phyloP scores from a whole-genome alignment of 2,888 invertebrate species.

The Stenurella melanura region DNA sequence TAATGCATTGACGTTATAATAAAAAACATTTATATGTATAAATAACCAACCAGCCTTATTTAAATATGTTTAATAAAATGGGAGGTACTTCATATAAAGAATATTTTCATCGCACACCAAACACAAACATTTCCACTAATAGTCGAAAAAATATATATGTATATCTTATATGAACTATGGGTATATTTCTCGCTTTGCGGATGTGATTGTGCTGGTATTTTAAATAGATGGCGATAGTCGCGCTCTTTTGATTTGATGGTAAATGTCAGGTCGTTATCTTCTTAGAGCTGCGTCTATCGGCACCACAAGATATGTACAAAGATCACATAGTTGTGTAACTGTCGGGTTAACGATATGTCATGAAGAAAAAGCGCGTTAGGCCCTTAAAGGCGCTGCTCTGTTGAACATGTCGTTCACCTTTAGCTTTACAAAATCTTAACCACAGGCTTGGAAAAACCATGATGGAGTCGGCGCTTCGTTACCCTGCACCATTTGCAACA shows the following conservation, averaged over 20 bases:
- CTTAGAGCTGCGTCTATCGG: constrained; percentile 59
- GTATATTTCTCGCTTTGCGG: constrained; percentile 61
- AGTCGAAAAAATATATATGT: constrained; percentile 73
- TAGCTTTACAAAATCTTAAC: constrained; percentile 37
- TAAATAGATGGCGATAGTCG: constrained; percentile 48
- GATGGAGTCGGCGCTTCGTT: constrained; percentile 51
- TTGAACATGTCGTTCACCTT: constrained; percentile 42
- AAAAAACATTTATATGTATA: constrained; percentile 70
- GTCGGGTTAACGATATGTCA: constrained; percentile 47
- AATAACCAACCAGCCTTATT: constrained; percentile 70
- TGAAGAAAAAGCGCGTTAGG: constrained; percentile 62
- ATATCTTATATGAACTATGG: constrained; percentile 62
- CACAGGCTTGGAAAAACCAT: constrained; percentile 30
- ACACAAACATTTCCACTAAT: constrained; percentile 69
- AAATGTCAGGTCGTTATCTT: constrained; percentile 73
- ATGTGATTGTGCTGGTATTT: constrained; percentile 67
- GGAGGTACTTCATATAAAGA: constrained; percentile 62
- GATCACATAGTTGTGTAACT: constrained; percentile 66
- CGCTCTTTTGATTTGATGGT: constrained; percentile 60
- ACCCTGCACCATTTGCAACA: constrained; percentile 63
- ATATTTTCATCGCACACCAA: constrained; percentile 66
- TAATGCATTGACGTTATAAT: constrained; percentile 66
- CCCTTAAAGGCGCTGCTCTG: constrained; percentile 60
- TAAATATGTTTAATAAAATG: constrained; percentile 50
- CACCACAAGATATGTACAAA: constrained; percentile 68